These are phyloP conservation scores for Ceratina japonica DNA, from an alignment of 1,140 invertebrate species.

Conservation along the genomic window DNA sequence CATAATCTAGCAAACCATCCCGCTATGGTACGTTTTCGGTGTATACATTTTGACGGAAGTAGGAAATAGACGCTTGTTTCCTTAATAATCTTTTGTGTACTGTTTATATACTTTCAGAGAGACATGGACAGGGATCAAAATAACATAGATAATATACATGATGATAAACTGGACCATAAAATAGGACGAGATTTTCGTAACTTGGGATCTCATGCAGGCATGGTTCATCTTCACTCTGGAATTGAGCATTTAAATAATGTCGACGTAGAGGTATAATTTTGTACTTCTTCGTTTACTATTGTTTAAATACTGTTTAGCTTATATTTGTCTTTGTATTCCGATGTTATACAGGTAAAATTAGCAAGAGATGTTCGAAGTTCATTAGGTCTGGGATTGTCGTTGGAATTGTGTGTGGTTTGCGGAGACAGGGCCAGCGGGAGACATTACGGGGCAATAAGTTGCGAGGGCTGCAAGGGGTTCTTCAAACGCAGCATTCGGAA, in stretches of 20 bases:
- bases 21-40: slow-evolving; percentile 53
- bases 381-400: slow-evolving; percentile 78
- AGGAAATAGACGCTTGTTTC: background rate
- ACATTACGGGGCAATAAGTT: slow-evolving; percentile 96
- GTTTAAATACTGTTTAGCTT: background rate
- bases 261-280: slow-evolving; percentile 68
- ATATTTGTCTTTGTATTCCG: slow-evolving; percentile 15
- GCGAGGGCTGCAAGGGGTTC: slow-evolving; percentile 96
- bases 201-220: slow-evolving; percentile 66
- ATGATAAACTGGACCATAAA: slow-evolving; percentile 70
- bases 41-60: background rate
- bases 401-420: slow-evolving; percentile 96
- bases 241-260: slow-evolving; percentile 71
- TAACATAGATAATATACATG: slow-evolving; percentile 65
- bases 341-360: slow-evolving; percentile 72
- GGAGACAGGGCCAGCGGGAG: slow-evolving; percentile 95
- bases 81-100: background rate
- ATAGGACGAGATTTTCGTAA: slow-evolving; percentile 70
- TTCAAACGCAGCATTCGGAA: slow-evolving; percentile 96
- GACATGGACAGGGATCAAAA: slow-evolving; percentile 68
- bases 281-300: slow-evolving; percentile 6
- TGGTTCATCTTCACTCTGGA: slow-evolving; percentile 69
- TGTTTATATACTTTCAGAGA: slow-evolving; percentile 55
- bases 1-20: slow-evolving; percentile 61
- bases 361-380: slow-evolving; percentile 77